phyloP scores from a whole-genome alignment of 2,113 vertebrate genomes.

The Melospiza melodia region DNA sequence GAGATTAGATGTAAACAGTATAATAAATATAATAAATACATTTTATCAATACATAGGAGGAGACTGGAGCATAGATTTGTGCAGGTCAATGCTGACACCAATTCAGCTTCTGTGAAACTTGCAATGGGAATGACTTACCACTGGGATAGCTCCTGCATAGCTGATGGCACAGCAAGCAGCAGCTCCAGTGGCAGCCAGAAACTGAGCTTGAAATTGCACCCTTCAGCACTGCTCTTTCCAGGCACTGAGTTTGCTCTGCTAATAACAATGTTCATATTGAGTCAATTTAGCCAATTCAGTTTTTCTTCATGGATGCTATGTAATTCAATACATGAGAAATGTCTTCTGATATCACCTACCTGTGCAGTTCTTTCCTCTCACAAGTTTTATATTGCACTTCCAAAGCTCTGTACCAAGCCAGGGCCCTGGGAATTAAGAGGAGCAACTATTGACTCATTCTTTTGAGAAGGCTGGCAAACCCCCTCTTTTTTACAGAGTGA shows the following conservation, averaged over 20 bases:
- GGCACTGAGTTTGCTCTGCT: neutral
- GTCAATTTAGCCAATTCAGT: neutral
- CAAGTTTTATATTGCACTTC: neutral
- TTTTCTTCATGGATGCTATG: neutral
- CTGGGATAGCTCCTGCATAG: neutral
- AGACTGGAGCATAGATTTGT: neutral
- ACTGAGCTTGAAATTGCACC: neutral
- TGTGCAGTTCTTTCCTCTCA: neutral
- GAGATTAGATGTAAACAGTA: neutral
- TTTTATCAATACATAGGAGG: neutral
- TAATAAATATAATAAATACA: neutral
- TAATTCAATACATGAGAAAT: neutral
- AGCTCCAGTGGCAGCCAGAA: neutral
- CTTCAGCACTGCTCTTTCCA: neutral
- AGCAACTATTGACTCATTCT: neutral
- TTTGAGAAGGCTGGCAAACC: neutral
- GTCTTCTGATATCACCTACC: neutral
- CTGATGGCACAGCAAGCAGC: neutral
- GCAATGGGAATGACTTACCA: neutral
- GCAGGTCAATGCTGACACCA: neutral
- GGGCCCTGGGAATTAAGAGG: neutral
- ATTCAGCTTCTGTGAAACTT: constrained; percentile 6
- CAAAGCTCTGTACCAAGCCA: neutral
- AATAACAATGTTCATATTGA: neutral
- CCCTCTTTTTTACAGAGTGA: neutral